phyloP scores from a whole-genome alignment of 2,113 vertebrate species.

The Agapornis roseicollis region DNA sequence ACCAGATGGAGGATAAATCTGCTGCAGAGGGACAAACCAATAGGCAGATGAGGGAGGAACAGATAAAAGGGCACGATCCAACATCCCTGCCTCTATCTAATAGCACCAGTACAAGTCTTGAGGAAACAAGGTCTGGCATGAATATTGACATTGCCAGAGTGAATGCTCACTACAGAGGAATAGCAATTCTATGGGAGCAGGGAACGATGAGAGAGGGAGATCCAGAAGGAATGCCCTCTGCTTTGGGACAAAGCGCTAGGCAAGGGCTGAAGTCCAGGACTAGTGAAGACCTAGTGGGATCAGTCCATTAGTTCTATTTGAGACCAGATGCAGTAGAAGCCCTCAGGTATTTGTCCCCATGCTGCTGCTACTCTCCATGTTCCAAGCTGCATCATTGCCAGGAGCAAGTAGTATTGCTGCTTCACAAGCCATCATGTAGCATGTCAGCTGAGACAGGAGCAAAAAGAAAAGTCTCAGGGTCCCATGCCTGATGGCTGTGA shows the following conservation, averaged over 20 bases:
- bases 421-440: background rate
- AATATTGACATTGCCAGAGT: background rate
- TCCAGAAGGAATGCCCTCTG: background rate
- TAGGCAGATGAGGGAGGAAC: background rate
- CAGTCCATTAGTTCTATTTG: background rate
- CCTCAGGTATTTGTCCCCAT: too few species aligned
- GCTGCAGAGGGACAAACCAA: background rate
- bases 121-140: background rate
- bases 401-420: background rate
- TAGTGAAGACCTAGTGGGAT: background rate
- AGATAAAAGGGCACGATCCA: background rate
- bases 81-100: background rate
- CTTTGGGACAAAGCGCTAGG: accelerated
- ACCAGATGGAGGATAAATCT: background rate
- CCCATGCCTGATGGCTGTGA: accelerated
- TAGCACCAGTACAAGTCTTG: background rate
- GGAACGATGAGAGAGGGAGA: background rate
- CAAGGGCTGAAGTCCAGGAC: background rate
- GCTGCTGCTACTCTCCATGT: background rate
- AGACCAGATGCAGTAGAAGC: background rate
- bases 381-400: background rate
- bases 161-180: background rate
- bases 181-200: background rate
- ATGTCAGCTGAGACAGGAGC: background rate
- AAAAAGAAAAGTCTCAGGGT: background rate